Evolutionary conservation across 2,888 invertebrate genomes (phyloP), one percentile per base, ranked within the genome.

Genomic region (Selenia dentaria): DNA sequence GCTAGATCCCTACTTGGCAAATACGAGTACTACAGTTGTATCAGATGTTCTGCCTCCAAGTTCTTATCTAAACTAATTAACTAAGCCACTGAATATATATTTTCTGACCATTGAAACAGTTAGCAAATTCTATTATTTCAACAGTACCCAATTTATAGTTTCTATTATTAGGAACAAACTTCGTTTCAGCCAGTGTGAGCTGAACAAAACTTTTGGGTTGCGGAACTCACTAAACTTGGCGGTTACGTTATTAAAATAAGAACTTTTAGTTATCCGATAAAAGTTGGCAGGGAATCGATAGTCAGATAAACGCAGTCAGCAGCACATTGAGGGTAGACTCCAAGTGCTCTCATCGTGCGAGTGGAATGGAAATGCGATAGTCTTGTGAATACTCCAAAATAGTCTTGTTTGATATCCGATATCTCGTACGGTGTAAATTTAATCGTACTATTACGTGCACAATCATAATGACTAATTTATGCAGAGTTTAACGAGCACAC

Each of bases 321-420:
- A 67, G 66, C 68, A 83, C 77, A 78, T 79, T 60, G 66, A 80
- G 78, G 75, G 79, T 78, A 74, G 70, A 64, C 61, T 54, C 67
- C 28, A 65, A 87, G 83, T 71, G 79, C 77, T 77, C 82, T 79
- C 63, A 53, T 59, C 55, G 49, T 63, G 60, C 79, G 79, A 79
- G 77, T 75, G 68, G 67, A 72, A 59, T 69, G 67, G 82, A 77
- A 83, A 85, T 67, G 54, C 65, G 83, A 87, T 85, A 83, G 78
- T 72, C 76, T 79, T 79, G 79, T 70, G 70, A 72, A 74, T 74
- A 66, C 65, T 66, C 64, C 60, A 51, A 60, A 71, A 72, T 65
- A 67, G 59, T 64, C 55, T 64, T 63, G 72, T 78, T 79, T 80
- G 79, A 80, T 70, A 79, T 74, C 24, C 45, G 76, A 79, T 75